A percentile compares a stretch with the other conserved stretches of the same genome.
Evolutionary conservation across 1,140 invertebrate species (phyloP).

Genomic region (Dryas iulia): DNA sequence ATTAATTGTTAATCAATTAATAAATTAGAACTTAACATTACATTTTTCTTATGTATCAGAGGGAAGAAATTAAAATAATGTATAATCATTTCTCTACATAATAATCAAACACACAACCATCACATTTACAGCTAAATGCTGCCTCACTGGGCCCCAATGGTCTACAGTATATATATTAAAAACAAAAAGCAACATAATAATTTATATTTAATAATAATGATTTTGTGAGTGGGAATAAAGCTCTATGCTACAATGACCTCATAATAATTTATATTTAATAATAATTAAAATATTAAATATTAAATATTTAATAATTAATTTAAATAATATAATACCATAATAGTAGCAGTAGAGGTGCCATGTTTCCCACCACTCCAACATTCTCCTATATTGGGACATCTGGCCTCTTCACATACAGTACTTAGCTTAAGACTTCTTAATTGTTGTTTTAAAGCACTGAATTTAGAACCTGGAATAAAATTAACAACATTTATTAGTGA

Average conservation of each 20-base stretch:
- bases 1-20: no score
- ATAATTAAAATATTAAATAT: neutral
- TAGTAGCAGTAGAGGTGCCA: slow-evolving; percentile 93
- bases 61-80: no score
- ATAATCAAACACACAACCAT: no score
- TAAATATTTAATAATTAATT: neutral
- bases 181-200: no score
- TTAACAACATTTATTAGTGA: neutral
- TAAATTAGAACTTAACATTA: no score
- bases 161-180: no score
- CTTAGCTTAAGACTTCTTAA: slow-evolving; percentile 94
- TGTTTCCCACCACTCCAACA: slow-evolving; percentile 98
- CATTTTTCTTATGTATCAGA: no score
- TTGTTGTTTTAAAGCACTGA: slow-evolving; percentile 91
- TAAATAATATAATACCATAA: slow-evolving; percentile 85
- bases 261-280: neutral
- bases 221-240: no score
- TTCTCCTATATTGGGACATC: slow-evolving; percentile 99
- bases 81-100: no score
- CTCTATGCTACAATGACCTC: no score
- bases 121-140: no score
- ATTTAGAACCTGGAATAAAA: slow-evolving; percentile 85
- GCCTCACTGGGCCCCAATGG: no score
- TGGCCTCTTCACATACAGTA: slow-evolving; percentile 99
- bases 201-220: neutral